phyloP scores from a whole-genome alignment of 2,888 invertebrate genomes.

The Aproaerema taeniolella region DNA sequence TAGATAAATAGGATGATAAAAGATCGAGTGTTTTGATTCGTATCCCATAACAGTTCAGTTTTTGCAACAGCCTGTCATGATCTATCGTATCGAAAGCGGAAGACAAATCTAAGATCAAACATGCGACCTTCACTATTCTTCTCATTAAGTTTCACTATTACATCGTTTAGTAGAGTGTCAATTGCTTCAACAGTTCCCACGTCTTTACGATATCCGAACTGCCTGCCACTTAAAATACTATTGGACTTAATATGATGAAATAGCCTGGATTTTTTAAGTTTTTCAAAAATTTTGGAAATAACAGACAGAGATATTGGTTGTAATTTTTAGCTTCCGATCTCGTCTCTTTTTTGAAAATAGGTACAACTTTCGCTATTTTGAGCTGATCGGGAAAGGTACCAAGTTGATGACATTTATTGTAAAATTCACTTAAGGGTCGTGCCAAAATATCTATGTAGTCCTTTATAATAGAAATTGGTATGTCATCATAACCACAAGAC shows the following conservation, averaged over 20 bases:
- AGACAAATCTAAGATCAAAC: too few relatives aligned
- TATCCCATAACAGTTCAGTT: too few relatives aligned
- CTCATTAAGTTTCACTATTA: too few relatives aligned
- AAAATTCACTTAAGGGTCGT: background rate
- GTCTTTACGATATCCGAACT: constrained; percentile 1
- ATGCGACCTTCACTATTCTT: too few relatives aligned
- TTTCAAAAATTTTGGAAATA: constrained; percentile 8
- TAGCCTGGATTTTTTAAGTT: too few relatives aligned
- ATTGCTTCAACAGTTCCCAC: background rate
- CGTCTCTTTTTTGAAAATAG: constrained; percentile 1
- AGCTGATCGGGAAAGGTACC: constrained; percentile 5
- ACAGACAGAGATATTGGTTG: background rate
- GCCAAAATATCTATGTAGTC: constrained; percentile 1
- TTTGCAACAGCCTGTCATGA: too few relatives aligned
- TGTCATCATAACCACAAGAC: constrained; percentile 4
- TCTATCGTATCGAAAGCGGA: too few relatives aligned
- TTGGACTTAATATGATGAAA: too few relatives aligned
- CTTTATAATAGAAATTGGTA: constrained; percentile 4
- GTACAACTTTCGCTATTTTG: constrained; percentile 3
- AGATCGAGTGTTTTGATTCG: too few relatives aligned
- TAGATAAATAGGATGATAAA: too few relatives aligned
- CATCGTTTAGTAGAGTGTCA: background rate
- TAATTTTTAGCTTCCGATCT: constrained; percentile 5
- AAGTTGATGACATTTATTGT: background rate
- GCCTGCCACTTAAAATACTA: background rate